A percentile compares a stretch with the other conserved stretches of the same genome.
These are phyloP conservation scores for Gastrophryne carolinensis DNA, from an alignment of 2,797 vertebrate species.

Conservation along the genomic window DNA sequence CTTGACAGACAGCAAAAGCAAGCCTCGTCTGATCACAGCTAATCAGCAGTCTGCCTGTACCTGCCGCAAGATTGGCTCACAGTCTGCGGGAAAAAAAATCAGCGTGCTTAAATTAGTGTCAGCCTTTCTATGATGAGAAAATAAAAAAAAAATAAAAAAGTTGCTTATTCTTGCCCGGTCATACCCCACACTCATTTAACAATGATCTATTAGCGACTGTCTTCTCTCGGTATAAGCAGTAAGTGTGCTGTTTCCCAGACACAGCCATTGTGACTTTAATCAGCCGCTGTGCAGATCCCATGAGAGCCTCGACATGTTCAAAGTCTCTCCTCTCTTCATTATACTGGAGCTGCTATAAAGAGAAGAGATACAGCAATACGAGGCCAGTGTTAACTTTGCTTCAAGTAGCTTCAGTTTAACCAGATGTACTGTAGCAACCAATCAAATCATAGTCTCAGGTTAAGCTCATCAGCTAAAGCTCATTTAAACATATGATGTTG, in stretches of 20 bases:
- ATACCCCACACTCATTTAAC: neutral
- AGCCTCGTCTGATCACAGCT: slow-evolving; percentile 32
- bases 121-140: neutral
- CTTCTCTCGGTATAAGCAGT: neutral
- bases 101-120: neutral
- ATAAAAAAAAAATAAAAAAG: neutral
- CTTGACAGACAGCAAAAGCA: slow-evolving; percentile 30
- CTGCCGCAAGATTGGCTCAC: slow-evolving; percentile 11
- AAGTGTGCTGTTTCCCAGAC: neutral
- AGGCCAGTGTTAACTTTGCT: neutral
- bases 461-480: no score
- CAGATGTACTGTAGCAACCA: no score
- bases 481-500: no score
- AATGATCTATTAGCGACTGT: neutral
- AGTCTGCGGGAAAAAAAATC: neutral
- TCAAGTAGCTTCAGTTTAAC: neutral
- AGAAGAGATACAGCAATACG: neutral
- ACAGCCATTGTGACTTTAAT: neutral
- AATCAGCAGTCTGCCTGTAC: slow-evolving; percentile 29
- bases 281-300: neutral
- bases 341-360: slow-evolving; percentile 1
- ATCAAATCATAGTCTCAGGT: no score
- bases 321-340: neutral
- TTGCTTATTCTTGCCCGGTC: neutral
- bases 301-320: neutral